A percentile compares a stretch with the other conserved stretches of the same genome.
Conservation (phyloP, 2,797 vertebrate genomes). For the Gouania willdenowi region DNA sequence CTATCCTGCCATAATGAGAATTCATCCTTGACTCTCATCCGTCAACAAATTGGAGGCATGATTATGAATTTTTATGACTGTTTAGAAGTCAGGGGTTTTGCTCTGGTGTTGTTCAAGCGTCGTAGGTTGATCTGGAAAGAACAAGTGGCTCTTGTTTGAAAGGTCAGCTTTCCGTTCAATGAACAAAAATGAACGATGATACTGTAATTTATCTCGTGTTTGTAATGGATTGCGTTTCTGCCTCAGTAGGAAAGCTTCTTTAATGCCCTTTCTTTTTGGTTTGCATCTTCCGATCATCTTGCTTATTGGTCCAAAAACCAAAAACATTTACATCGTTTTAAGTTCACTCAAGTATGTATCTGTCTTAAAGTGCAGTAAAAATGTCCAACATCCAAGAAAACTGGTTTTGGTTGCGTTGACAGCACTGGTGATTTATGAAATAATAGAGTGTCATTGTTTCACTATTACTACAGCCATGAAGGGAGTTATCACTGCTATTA, state of each 20-base stretch:
- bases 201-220: too few species aligned
- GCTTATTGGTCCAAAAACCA: too few species aligned
- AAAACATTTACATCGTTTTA: too few species aligned
- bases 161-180: too few species aligned
- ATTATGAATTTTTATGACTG: conserved; percentile 88
- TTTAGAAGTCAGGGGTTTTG: conserved; percentile 65
- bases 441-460: conserved; percentile 12
- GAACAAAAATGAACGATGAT: too few species aligned
- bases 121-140: too few species aligned
- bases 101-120: conserved; percentile 41
- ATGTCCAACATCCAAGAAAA: conserved; percentile 7
- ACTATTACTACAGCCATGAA: conserved; percentile 27
- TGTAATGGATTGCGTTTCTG: too few species aligned
- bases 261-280: too few species aligned
- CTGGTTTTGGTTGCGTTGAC: conserved; percentile 1
- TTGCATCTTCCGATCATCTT: too few species aligned
- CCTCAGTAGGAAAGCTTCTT: too few species aligned
- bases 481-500: conserved; percentile 45
- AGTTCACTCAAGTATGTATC: conserved; percentile 2
- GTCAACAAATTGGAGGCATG: conserved; percentile 70
- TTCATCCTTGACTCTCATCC: conserved; percentile 29
- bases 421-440: conserved; percentile 24
- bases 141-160: too few species aligned
- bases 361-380: conserved; percentile 13
- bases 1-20: conserved; percentile 71